Conservation (phyloP, 2,797 vertebrate species). For the Heterohyrax brucei region DNA sequence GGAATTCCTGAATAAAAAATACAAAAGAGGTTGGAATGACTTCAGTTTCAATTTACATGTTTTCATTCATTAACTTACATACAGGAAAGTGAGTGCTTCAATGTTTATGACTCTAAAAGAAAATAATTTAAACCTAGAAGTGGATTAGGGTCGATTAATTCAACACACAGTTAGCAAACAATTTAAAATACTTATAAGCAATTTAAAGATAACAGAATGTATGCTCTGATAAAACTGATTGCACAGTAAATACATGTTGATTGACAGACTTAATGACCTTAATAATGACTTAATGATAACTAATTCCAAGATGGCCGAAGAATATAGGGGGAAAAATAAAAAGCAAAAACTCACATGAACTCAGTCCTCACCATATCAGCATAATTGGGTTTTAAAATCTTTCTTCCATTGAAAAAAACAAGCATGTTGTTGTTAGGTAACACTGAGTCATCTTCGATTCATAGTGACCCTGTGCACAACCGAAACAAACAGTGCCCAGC, state of each 20-base stretch:
- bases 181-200: slow-evolving; percentile 60
- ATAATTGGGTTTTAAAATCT: slow-evolving; percentile 45
- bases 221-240: not conserved
- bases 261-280: slow-evolving; percentile 1
- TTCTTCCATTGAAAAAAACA: slow-evolving; percentile 33
- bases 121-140: slow-evolving; percentile 25
- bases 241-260: slow-evolving; percentile 27
- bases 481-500: too few relatives aligned
- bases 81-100: not conserved
- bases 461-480: not conserved
- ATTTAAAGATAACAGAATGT: slow-evolving; percentile 53
- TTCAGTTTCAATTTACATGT: not conserved
- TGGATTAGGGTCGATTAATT: slow-evolving; percentile 29
- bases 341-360: not conserved
- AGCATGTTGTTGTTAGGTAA: not conserved
- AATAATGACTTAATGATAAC: slow-evolving; percentile 52
- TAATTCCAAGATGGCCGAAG: slow-evolving; percentile 22
- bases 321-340: not conserved
- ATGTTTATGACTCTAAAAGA: slow-evolving; percentile 10
- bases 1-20: not conserved
- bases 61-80: slow-evolving; percentile 42
- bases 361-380: not conserved
- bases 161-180: not conserved
- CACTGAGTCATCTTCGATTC: not conserved
- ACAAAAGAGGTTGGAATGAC: not conserved